A percentile compares a stretch with the other conserved stretches of the same genome.
Evolutionary conservation across 2,113 vertebrate species (phyloP).

Genomic region (Odocoileus virginianus): DNA sequence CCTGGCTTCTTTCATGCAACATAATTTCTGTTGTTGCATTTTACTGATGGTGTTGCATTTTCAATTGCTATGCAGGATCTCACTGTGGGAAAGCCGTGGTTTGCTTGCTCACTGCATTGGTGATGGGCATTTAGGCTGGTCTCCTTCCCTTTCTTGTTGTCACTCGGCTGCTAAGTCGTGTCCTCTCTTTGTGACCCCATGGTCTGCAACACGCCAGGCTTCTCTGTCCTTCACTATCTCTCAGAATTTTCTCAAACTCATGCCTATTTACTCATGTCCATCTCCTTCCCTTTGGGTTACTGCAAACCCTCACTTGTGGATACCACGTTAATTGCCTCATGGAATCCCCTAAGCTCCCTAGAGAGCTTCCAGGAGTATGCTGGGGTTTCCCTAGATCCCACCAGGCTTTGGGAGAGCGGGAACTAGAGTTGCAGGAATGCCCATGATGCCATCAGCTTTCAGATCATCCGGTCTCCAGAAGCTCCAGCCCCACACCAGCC

Average conservation of each 20-base stretch:
- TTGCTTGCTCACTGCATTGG: not conserved
- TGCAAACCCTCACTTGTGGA: not conserved
- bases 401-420: rapidly evolving
- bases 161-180: not conserved
- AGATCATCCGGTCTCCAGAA: not conserved
- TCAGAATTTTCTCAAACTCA: not conserved
- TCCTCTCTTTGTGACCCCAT: not conserved
- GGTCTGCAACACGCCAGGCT: not conserved
- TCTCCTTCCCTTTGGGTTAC: not conserved
- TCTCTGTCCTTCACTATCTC: not conserved
- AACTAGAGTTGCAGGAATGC: not conserved
- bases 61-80: not conserved
- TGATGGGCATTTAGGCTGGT: too few relatives aligned
- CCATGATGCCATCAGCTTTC: rapidly evolving
- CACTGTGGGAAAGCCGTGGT: not conserved
- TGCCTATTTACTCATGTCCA: not conserved
- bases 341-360: not conserved
- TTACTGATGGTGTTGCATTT: not conserved
- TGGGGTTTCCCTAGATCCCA: not conserved
- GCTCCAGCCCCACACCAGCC: not conserved
- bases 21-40: not conserved
- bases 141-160: not conserved
- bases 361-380: not conserved
- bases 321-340: not conserved
- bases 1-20: not conserved